Evolutionary conservation across 1,140 invertebrate species (phyloP).

Genomic region (Pachypeltis micranthus): DNA sequence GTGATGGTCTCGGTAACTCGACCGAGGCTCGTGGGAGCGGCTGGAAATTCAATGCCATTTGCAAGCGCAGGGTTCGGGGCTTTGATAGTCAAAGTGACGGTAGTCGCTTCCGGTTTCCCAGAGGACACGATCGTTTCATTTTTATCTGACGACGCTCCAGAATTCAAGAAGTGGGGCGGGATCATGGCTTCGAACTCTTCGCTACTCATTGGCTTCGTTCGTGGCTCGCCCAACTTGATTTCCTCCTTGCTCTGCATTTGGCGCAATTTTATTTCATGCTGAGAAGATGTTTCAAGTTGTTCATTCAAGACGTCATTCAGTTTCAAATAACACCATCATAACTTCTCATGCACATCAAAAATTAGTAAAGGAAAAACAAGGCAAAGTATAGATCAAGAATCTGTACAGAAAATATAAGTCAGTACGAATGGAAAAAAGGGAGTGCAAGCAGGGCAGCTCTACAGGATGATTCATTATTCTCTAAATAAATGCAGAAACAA

Average conservation of each 20-base stretch:
- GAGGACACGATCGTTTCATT: background rate
- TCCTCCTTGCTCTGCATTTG: background rate
- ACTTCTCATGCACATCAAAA: conserved; percentile 12
- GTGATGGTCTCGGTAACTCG: conserved; percentile 84
- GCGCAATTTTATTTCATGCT: background rate
- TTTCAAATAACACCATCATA: background rate
- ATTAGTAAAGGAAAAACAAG: too few species aligned
- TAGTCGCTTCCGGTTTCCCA: conserved; percentile 23
- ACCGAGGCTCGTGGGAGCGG: conserved; percentile 67
- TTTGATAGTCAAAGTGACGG: conserved; percentile 57
- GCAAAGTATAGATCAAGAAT: too few species aligned
- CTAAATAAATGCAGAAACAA: too few species aligned
- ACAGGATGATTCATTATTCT: too few species aligned
- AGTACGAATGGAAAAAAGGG: too few species aligned
- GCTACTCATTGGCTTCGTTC: conserved; percentile 72
- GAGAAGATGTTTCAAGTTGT: background rate
- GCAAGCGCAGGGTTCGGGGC: conserved; percentile 43
- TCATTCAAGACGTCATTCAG: too few species aligned
- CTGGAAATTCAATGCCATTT: conserved; percentile 57
- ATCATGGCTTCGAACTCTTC: conserved; percentile 90
- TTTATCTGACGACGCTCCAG: background rate
- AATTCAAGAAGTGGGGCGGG: conserved; percentile 72
- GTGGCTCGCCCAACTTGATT: conserved; percentile 34
- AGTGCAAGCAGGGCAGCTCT: too few species aligned
- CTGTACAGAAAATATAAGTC: too few species aligned